Percentiles rank a stretch among this genome's conserved stretches.
Evolutionary conservation across 2,113 vertebrate species (phyloP).

Genomic region (Xerus inauris): DNA sequence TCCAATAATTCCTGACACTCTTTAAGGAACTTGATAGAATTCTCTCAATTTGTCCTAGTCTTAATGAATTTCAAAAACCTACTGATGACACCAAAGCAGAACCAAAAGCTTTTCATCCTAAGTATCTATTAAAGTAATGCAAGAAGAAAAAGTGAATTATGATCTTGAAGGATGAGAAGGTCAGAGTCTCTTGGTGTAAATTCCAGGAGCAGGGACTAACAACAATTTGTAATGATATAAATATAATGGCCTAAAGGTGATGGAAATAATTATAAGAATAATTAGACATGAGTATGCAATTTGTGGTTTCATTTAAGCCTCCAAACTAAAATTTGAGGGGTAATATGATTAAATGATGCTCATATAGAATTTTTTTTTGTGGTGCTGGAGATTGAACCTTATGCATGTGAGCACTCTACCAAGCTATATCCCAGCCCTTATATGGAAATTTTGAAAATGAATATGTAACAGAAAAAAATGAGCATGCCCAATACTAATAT

Average conservation of each 20-base stretch:
- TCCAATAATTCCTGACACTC: not conserved
- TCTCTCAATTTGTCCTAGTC: not conserved
- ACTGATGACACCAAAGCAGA: not conserved
- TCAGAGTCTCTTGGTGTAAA: not conserved
- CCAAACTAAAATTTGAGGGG: not conserved
- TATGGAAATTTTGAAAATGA: not conserved
- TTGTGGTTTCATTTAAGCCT: not conserved
- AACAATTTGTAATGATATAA: not conserved
- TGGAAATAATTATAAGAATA: not conserved
- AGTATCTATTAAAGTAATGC: not conserved
- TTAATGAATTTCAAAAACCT: not conserved
- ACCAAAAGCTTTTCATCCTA: not conserved
- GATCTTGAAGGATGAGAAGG: not conserved
- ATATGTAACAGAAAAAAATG: not conserved
- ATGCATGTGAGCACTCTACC: no score
- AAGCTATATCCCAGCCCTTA: no score
- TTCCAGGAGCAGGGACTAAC: not conserved
- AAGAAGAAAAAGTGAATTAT: not conserved
- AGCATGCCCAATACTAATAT: not conserved
- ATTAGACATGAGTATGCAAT: not conserved
- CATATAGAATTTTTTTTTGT: not conserved
- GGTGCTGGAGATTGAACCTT: no score
- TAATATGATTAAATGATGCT: not conserved
- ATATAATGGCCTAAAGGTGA: not conserved
- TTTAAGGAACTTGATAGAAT: not conserved